Evolutionary conservation across 2,113 vertebrate species (phyloP).

Genomic region (Petaurus breviceps): DNA sequence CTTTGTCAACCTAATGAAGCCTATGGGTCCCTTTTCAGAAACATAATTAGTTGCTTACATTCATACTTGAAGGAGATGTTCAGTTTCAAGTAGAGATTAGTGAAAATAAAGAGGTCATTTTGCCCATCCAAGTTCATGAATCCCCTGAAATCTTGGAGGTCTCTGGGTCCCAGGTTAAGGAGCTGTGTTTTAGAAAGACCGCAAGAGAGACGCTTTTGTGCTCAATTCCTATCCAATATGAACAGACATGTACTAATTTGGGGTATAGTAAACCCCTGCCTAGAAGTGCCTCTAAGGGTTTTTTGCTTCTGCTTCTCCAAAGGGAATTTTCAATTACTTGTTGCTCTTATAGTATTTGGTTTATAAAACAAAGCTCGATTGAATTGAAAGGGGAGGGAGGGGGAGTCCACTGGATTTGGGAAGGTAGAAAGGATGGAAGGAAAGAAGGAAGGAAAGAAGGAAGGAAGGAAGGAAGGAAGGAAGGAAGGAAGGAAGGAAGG

Average conservation of each 20-base stretch:
- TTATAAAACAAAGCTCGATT: not conserved
- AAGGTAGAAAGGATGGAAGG: too few relatives aligned
- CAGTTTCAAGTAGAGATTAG: not conserved
- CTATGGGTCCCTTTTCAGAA: not conserved
- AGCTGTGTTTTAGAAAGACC: too few relatives aligned
- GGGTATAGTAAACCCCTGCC: too few relatives aligned
- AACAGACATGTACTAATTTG: too few relatives aligned
- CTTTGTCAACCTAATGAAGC: not conserved
- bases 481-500: too few relatives aligned
- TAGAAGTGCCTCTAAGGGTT: not conserved
- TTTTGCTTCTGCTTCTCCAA: conserved; percentile 16
- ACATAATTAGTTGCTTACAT: not conserved
- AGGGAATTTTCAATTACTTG: conserved; percentile 1
- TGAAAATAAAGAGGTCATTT: not conserved
- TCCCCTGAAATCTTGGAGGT: too few relatives aligned
- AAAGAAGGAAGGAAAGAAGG: too few relatives aligned
- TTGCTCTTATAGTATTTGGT: not conserved
- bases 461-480: too few relatives aligned
- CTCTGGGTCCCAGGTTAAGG: too few relatives aligned
- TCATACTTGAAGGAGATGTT: not conserved
- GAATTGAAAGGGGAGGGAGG: too few relatives aligned
- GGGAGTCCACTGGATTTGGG: too few relatives aligned
- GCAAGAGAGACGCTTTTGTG: not conserved
- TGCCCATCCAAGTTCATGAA: too few relatives aligned
- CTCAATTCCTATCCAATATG: conserved; percentile 41